Base-by-base conservation (phyloP, 2,113 vertebrate genomes). In the Proterorhinus semilunaris region DNA sequence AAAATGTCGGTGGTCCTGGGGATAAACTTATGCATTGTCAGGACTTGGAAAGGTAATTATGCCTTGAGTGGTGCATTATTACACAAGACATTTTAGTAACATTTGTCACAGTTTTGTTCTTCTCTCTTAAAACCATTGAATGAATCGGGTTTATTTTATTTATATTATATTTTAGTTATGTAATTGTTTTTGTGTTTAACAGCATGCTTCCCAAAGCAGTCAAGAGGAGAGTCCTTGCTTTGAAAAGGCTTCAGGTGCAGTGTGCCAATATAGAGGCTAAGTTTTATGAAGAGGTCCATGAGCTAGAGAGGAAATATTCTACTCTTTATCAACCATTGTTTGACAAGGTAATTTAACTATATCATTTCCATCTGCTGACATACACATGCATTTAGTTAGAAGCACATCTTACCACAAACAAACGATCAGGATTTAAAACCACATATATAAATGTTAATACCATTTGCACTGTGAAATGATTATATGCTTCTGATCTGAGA, bases 241-340 rank as follows among this genome's bases (percentile, higher is more conserved):
- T 99, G 91, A 99, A 99, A 81, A 95, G 95, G 79, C 94, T 99
- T 9, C 98, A 99, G 89, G 94, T 96, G 83, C 95, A 95, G 57
- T 98, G 96, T 69, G 95, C 95, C 6, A 94, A 98, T 85, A 97
- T 97, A 85, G 97, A 99, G 81, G 96, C 97, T 65, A 97, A 96
- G 83, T 99, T 99, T 91, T 99, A 99, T 36, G 96, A 98, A 77
- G 98, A 99, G 85, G 96, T 99, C 16, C 97, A 99, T 5, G 96
- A 96, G 81, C 82, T 99, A 69, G 97, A 99, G 91, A 91, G 97
- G 81, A 99, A 99, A 72, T 99, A 98, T 0, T 95, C 98, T 1
- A 93, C 94, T 0, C 89, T 98, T 10, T 99, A 98, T 84, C 93
- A 96, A 6, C 98, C 97, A 8, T 91, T 96, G 55, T 98, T 97